A percentile compares a stretch with the other conserved stretches of the same genome.
phyloP scores from a whole-genome alignment of 35 echinoderm and acorn worm genomes.

The Ophioderma brevispina region DNA sequence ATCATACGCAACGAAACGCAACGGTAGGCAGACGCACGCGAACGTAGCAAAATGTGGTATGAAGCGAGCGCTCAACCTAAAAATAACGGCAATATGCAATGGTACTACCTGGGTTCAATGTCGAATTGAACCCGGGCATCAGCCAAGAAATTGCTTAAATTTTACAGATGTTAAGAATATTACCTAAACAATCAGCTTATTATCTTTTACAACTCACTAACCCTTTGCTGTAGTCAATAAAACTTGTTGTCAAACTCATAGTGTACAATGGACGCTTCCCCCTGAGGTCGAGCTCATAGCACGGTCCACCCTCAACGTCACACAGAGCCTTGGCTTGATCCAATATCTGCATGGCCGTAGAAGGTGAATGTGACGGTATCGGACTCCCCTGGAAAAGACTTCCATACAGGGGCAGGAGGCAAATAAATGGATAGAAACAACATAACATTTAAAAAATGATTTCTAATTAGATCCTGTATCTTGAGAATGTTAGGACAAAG shows the following conservation, averaged over 20 bases:
- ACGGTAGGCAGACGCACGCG: too few species aligned
- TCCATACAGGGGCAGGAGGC: constrained; percentile 96
- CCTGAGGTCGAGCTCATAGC: constrained; percentile 87
- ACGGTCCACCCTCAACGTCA: constrained; percentile 92
- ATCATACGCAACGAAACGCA: too few species aligned
- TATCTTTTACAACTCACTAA: too few species aligned
- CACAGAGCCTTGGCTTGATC: constrained; percentile 89
- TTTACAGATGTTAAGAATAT: too few species aligned
- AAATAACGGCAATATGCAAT: too few species aligned
- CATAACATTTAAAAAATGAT: neutral
- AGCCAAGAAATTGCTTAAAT: too few species aligned
- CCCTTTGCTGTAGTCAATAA: constrained; percentile 92
- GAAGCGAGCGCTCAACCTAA: too few species aligned
- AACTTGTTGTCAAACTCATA: constrained; percentile 93
- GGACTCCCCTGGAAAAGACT: constrained; percentile 88
- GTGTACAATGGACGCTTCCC: constrained; percentile 94
- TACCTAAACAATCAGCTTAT: too few species aligned
- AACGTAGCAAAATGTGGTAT: too few species aligned
- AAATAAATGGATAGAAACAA: constrained; percentile 81
- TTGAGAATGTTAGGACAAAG: neutral
- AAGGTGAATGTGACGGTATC: constrained; percentile 99
- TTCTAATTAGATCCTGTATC: neutral
- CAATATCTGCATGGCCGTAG: constrained; percentile 98
- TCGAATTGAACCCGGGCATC: too few species aligned
- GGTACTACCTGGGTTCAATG: too few species aligned